Percentiles rank a stretch among this genome's conserved stretches.
Conservation (phyloP, 2,113 vertebrate species). For the Hypanus sabinus region DNA sequence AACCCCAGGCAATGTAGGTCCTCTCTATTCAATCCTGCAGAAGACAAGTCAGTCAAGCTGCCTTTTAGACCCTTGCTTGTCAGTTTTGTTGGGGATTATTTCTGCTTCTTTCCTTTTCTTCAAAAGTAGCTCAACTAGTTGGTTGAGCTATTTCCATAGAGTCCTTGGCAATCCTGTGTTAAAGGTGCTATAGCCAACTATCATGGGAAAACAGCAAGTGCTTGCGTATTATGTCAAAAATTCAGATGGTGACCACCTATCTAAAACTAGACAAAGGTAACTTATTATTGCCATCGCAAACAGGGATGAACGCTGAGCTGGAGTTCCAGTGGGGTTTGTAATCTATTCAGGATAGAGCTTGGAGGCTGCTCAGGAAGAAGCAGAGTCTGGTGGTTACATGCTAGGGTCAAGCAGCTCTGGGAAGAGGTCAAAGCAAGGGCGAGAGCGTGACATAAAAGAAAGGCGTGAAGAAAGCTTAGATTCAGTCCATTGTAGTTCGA, state of each 20-base stretch:
- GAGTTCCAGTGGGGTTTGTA: not conserved
- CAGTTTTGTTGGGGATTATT: too few species aligned
- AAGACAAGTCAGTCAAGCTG: too few species aligned
- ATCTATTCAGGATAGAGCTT: not conserved
- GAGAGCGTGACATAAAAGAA: too few species aligned
- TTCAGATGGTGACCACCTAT: not conserved
- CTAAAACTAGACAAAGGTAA: not conserved
- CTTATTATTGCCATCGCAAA: not conserved
- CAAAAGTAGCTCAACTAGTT: too few species aligned
- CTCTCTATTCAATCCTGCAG: too few species aligned
- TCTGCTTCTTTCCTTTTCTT: too few species aligned
- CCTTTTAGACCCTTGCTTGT: too few species aligned
- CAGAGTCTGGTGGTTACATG: not conserved
- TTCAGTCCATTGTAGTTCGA: not conserved
- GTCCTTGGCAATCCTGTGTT: too few species aligned
- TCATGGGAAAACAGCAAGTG: not conserved
- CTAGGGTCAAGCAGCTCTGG: not conserved
- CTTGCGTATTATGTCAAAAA: not conserved
- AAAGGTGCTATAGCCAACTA: too few species aligned
- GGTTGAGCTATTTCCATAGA: too few species aligned
- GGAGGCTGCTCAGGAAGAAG: not conserved
- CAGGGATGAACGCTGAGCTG: not conserved
- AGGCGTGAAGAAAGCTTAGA: not conserved
- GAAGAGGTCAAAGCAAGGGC: not conserved
- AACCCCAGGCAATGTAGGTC: too few species aligned